Base-by-base conservation (phyloP, 2,113 vertebrate species). In the Rana temporaria region DNA sequence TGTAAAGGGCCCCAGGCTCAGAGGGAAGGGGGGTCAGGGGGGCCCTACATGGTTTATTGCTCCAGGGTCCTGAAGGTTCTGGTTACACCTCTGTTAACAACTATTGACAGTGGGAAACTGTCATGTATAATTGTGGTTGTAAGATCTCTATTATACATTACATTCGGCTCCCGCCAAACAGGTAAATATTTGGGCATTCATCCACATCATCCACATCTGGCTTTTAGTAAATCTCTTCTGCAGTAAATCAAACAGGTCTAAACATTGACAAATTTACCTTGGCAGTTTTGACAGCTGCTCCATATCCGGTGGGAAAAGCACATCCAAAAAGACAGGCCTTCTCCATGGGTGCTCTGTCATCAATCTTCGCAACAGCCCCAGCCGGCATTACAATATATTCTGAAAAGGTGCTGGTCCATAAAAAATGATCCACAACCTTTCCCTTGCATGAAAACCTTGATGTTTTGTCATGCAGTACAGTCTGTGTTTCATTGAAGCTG, bases 331-430 rank as follows among this genome's bases (percentile, higher is more conserved):
- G 91, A 87, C 94, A 95, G 20, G 94, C 94, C 86, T 91, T 94
- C 72, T 95, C 94, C 88, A 95, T 74, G 0, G 92, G 92, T 20
- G 94, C 94, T 0, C 77, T 79, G 22, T 87, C 85, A 0, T 92
- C 90, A 85, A 95, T 92, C 79, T 94, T 95, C 71, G 93, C 92
- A 88, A 95, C 84, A 15, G 94, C 93, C 85, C 93, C 94, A 68
- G 93, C 92, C 0, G 92, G 92, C 71, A 95, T 94, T 42, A 95
- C 94, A 0, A 93, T 95, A 88, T 94, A 95, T 88, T 95, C 94
- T 0, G 92, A 92, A 86, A 95, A 95, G 53, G 94, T 95, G 89
- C 94, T 95, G 88, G 93, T 94, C 16, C 94, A 94, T 91, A 95
- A 93, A 85, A 95, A 95, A 89, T 95, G 94, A 82, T 93, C 92